Conservation (phyloP, 2,888 invertebrate genomes). For the Muscina levida region DNA sequence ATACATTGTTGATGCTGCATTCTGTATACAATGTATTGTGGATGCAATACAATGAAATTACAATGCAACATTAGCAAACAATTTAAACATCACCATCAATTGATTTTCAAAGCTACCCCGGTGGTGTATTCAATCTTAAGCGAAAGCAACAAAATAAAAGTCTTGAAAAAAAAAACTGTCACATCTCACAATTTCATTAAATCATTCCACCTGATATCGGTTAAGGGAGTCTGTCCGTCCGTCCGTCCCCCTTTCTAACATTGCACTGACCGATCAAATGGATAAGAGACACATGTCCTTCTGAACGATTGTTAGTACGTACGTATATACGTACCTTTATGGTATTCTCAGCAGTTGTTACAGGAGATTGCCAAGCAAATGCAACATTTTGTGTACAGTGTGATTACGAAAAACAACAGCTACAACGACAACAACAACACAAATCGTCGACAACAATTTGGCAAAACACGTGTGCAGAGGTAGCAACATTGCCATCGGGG, state of each 20-base stretch:
- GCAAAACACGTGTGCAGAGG: too few species aligned
- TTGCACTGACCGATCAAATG: constrained; percentile 1
- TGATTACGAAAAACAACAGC: constrained; percentile 31
- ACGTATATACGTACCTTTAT: constrained; percentile 13
- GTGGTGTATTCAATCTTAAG: constrained; percentile 1
- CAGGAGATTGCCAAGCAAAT: constrained; percentile 25
- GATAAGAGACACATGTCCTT: constrained; percentile 7
- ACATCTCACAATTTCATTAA: constrained; percentile 48
- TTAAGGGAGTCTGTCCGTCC: not conserved
- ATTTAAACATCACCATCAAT: not conserved
- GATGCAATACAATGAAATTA: too few species aligned
- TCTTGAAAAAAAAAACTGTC: too few species aligned
- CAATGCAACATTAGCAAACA: too few species aligned
- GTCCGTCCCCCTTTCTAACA: too few species aligned
- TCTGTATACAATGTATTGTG: too few species aligned
- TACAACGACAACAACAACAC: constrained; percentile 4
- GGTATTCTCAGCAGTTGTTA: constrained; percentile 14
- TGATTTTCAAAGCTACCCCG: constrained; percentile 28
- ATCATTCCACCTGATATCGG: constrained; percentile 40
- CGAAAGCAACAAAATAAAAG: constrained; percentile 23
- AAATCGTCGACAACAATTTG: not conserved
- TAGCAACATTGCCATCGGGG: not conserved
- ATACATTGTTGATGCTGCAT: too few species aligned
- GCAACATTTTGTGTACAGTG: constrained; percentile 22
- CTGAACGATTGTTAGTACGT: too few species aligned